These are phyloP conservation scores for Apamea crenata DNA, from an alignment of 2,888 invertebrate genomes.

Conservation along the genomic window DNA sequence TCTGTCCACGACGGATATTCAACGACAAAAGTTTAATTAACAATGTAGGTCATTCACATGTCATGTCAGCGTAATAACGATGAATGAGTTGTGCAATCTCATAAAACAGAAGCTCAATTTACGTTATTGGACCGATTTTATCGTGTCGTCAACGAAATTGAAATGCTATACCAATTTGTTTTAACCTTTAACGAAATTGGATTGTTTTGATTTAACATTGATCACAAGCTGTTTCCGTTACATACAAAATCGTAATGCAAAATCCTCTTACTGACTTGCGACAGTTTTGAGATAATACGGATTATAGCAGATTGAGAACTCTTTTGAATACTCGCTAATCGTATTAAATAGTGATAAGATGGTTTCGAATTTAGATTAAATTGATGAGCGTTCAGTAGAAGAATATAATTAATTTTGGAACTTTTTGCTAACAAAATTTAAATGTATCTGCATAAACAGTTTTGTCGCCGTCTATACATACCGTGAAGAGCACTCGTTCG, in stretches of 20 bases:
- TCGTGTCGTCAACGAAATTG: constrained; percentile 27
- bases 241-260: neutral
- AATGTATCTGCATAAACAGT: constrained; percentile 25
- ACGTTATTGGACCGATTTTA: constrained; percentile 18
- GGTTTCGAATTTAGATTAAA: neutral
- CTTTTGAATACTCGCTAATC: neutral
- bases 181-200: constrained; percentile 43
- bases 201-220: constrained; percentile 9
- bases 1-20: constrained; percentile 74
- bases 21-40: constrained; percentile 69
- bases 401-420: too few relatives aligned
- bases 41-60: constrained; percentile 67
- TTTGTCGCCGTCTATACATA: constrained; percentile 70
- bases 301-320: neutral
- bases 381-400: neutral
- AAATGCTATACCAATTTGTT: constrained; percentile 31
- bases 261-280: neutral
- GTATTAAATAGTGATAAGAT: neutral
- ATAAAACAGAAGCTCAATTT: constrained; percentile 33
- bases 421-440: neutral
- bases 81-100: constrained; percentile 43
- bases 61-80: constrained; percentile 29
- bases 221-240: neutral
- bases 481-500: constrained; percentile 76
- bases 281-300: neutral